Percentiles rank a stretch among this genome's conserved stretches.
Conservation (phyloP, 53 echinoderm and acorn worm genomes). For the Actinopyga echinites region DNA sequence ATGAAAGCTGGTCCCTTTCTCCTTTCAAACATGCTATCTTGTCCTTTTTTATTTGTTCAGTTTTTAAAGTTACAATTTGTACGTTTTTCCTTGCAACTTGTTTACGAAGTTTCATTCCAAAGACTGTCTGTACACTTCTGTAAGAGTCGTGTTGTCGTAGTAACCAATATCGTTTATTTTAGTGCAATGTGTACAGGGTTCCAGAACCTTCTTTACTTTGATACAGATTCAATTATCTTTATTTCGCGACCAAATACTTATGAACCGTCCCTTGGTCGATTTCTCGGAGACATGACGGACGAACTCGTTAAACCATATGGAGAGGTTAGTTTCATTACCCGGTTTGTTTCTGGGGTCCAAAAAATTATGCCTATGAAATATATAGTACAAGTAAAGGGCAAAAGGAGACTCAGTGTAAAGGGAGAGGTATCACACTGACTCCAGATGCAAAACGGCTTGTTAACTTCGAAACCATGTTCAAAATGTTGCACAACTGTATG, state of each 20-base stretch:
- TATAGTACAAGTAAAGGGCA: slow-evolving; percentile 11
- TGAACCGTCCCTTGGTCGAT: slow-evolving; percentile 47
- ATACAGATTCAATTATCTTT: slow-evolving; percentile 56
- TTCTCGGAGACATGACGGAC: slow-evolving; percentile 63
- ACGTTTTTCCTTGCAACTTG: too few relatives aligned
- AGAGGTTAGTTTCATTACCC: slow-evolving; percentile 59
- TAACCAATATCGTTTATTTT: too few relatives aligned
- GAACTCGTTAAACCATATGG: slow-evolving; percentile 52
- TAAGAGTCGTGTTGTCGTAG: too few relatives aligned
- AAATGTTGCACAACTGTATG: slow-evolving; percentile 4
- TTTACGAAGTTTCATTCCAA: too few relatives aligned
- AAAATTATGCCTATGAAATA: slow-evolving; percentile 69
- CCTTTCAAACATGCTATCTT: too few relatives aligned
- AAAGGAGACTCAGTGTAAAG: slow-evolving; percentile 4
- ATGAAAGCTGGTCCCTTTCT: too few relatives aligned
- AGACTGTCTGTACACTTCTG: too few relatives aligned
- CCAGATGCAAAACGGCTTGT: neutral
- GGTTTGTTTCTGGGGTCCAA: slow-evolving; percentile 63
- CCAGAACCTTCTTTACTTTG: slow-evolving; percentile 60
- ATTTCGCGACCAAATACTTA: slow-evolving; percentile 31
- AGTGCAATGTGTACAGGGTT: neutral
- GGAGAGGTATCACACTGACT: slow-evolving; percentile 50
- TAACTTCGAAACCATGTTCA: slow-evolving; percentile 38
- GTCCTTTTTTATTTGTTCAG: too few relatives aligned
- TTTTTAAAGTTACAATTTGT: too few relatives aligned